Base-by-base conservation (phyloP, 2,797 vertebrate species). In the Buphagus erythrorhynchus region DNA sequence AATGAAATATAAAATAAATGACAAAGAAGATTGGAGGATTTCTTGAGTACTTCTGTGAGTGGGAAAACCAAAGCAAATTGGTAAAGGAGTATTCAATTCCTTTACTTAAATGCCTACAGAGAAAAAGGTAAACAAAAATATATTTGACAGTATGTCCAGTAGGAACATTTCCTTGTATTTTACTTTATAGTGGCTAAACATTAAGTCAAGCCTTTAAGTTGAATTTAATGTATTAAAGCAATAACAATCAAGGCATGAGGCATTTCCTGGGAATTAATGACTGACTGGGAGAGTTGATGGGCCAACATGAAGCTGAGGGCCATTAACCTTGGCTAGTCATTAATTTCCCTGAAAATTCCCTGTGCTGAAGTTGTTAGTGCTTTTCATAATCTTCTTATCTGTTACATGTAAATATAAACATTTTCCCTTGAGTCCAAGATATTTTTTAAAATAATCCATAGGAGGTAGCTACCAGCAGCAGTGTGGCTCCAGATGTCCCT, bases 181-280 rank as follows among this genome's bases (percentile, higher is more conserved):
- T 95, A 79, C 81, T 96, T 97, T 95, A 79, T 92, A 95, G 96
- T 93, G 82, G 89, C 95, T 97, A 96, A 98, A 97, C 88, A 97
- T 96, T 95, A 97, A 98, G 94, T 98, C 78, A 95, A 92, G 79
- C 81, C 86, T 92, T 97, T 97, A 97, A 97, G 95, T 97, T 97
- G 93, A 97, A 97, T 97, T 97, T 97, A 97, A 97, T 95, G 82
- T 95, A 97, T 97, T 96, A 97, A 97, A 97, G 94, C 92, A 97
- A 91, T 95, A 97, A 97, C 92, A 95, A 96, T 94, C 83, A 96
- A 96, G 84, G 86, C 86, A 96, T 74, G 84, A 78, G 91, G 94
- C 67, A 95, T 97, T 97, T 97, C 96, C 95, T 97, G 88, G 88
- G 97, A 98, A 97, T 97, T 98, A 98, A 98, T 97, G 96, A 96